These are phyloP conservation scores for Drosophila gaucha DNA, from an alignment of 2,888 invertebrate genomes.

Conservation along the genomic window DNA sequence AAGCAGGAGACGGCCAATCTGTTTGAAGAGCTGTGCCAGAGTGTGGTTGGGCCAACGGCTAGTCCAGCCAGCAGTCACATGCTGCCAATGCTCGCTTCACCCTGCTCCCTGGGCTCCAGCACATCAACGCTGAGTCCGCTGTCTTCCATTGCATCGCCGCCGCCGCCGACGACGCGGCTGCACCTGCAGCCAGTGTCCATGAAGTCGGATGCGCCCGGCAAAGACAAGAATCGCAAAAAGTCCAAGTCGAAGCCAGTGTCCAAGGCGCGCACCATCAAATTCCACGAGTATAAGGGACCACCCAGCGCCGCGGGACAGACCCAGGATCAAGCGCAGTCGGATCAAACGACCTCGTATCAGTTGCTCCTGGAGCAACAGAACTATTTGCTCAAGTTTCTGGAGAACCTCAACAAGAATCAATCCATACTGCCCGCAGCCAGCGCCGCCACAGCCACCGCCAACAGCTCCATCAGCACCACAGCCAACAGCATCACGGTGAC, in stretches of 20 bases:
- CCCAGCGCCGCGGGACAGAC: constrained; percentile 91
- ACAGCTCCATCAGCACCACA: constrained; percentile 67
- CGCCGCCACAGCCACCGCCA: constrained; percentile 33
- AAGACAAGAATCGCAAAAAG: constrained; percentile 93
- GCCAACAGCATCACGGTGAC: constrained; percentile 65
- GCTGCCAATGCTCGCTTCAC: constrained; percentile 86
- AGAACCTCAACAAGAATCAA: constrained; percentile 92
- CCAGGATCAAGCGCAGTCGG: constrained; percentile 85
- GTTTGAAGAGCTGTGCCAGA: constrained; percentile 87
- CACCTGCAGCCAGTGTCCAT: constrained; percentile 83
- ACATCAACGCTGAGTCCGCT: constrained; percentile 89
- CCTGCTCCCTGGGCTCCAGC: constrained; percentile 86
- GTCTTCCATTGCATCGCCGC: constrained; percentile 88
- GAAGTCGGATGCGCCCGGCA: constrained; percentile 88
- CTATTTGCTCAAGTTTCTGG: constrained; percentile 95
- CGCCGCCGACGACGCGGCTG: constrained; percentile 86
- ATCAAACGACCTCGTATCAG: constrained; percentile 95
- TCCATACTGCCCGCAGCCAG: constrained; percentile 88
- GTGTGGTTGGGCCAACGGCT: constrained; percentile 85
- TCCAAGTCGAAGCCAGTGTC: constrained; percentile 92
- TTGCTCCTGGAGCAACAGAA: constrained; percentile 95
- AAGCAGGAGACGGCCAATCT: constrained; percentile 85
- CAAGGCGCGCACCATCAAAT: constrained; percentile 96
- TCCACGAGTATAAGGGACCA: constrained; percentile 98
- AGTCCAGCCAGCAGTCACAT: constrained; percentile 82